phyloP scores from a whole-genome alignment of 2,113 vertebrate species.

The Crypturellus undulatus region DNA sequence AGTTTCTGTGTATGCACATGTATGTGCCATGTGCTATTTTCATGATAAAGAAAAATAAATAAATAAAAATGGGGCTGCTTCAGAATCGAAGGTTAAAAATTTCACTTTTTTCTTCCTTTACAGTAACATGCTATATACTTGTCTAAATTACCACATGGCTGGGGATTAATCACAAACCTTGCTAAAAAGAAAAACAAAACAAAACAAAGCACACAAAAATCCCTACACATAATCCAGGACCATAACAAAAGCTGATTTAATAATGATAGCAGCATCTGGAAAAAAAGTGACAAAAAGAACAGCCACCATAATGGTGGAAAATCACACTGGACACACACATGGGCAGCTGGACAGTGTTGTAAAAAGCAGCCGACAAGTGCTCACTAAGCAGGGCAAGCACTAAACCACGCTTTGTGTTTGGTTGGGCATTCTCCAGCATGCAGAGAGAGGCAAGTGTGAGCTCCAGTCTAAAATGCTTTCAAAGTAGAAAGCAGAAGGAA shows the following conservation, averaged over 20 bases:
- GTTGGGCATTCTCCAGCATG: not conserved
- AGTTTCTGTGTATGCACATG: not conserved
- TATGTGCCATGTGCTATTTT: accelerated
- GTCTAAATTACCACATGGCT: not conserved
- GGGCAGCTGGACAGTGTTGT: not conserved
- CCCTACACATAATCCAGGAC: not conserved
- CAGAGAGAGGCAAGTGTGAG: not conserved
- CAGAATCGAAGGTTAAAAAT: not conserved
- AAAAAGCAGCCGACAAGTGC: not conserved
- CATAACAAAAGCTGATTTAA: not conserved
- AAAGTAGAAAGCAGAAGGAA: not conserved
- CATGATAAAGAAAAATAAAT: not conserved
- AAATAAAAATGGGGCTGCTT: not conserved
- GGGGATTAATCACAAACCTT: not conserved
- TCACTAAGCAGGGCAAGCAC: not conserved
- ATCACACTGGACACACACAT: not conserved
- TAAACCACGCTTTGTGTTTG: not conserved
- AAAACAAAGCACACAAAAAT: not conserved
- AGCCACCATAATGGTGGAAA: not conserved
- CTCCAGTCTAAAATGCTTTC: not conserved
- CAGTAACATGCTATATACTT: not conserved
- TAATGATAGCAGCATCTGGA: not conserved
- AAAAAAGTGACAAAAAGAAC: not conserved
- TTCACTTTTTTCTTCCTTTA: not conserved
- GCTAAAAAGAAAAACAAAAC: not conserved